Percentiles rank a stretch among this genome's conserved stretches.
phyloP scores from a whole-genome alignment of 53 echinoderm and acorn worm species.

The Holothuria scabra region DNA sequence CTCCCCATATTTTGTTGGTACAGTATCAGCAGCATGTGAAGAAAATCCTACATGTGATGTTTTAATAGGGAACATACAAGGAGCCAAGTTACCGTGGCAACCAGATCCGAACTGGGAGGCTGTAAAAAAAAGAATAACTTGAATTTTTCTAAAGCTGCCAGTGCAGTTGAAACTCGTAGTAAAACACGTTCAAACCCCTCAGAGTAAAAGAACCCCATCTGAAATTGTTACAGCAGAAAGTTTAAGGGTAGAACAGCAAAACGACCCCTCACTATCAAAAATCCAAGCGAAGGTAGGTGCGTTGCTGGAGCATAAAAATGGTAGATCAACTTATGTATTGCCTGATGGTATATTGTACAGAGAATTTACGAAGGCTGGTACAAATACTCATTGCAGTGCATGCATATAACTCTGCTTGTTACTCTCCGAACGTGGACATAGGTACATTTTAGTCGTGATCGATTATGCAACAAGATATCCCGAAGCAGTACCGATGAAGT shows the following conservation, averaged over 20 bases:
- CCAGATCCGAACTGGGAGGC: constrained; percentile 13
- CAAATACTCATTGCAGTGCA: too few relatives aligned
- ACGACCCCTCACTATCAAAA: not conserved
- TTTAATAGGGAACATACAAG: constrained; percentile 47
- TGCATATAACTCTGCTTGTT: too few relatives aligned
- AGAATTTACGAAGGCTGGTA: too few relatives aligned
- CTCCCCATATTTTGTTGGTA: constrained; percentile 42
- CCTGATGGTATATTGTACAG: too few relatives aligned
- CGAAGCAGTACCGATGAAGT: too few relatives aligned
- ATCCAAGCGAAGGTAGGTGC: not conserved
- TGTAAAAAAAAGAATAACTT: not conserved
- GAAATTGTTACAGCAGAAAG: not conserved
- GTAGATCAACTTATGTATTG: not conserved
- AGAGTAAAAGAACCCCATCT: constrained; percentile 2
- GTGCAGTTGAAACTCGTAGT: constrained; percentile 13
- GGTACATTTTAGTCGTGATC: too few relatives aligned
- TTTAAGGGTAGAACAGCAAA: not conserved
- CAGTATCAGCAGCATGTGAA: constrained; percentile 18
- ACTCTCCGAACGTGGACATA: too few relatives aligned
- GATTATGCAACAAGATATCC: too few relatives aligned
- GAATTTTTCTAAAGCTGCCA: not conserved
- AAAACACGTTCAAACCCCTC: not conserved
- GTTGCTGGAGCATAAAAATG: not conserved
- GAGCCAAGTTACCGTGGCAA: constrained; percentile 12
- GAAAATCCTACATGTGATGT: constrained; percentile 46